Evolutionary conservation across 2,888 invertebrate genomes (phyloP).

Genomic region (Heliconius erato): DNA sequence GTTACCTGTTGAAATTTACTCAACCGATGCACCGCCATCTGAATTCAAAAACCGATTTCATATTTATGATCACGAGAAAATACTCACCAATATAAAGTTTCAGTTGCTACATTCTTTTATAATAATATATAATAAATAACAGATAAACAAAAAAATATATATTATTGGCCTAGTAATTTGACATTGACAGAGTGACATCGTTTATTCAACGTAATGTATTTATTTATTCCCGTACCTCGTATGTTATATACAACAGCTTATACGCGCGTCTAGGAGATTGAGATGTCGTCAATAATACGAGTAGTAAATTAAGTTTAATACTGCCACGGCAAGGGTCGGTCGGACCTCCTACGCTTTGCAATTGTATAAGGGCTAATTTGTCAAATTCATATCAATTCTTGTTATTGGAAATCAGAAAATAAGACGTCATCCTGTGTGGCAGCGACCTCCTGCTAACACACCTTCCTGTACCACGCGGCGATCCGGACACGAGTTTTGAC

Average conservation of each 20-base stretch:
- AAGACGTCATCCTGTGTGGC: constrained; percentile 82
- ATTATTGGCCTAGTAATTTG: constrained; percentile 30
- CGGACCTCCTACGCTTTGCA: constrained; percentile 72
- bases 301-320: constrained; percentile 55
- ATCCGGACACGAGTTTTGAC: constrained; percentile 82
- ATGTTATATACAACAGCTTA: constrained; percentile 11
- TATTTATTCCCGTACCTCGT: constrained; percentile 6
- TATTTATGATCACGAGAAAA: constrained; percentile 49
- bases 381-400: constrained; percentile 70
- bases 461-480: constrained; percentile 84
- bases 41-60: constrained; percentile 43
- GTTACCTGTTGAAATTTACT: constrained; percentile 56
- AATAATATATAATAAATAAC: constrained; percentile 3
- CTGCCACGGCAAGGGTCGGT: constrained; percentile 50
- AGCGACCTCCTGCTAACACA: constrained; percentile 70
- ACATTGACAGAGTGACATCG: constrained; percentile 11
- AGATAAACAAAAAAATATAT: constrained; percentile 15
- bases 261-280: constrained; percentile 35
- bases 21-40: constrained; percentile 45
- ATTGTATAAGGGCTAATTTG: constrained; percentile 65
- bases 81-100: constrained; percentile 52
- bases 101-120: constrained; percentile 16
- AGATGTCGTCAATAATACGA: constrained; percentile 31
- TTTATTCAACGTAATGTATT: constrained; percentile 24
- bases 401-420: constrained; percentile 68